phyloP scores from a whole-genome alignment of 2,113 vertebrate genomes.

The Tonatia bakeri region DNA sequence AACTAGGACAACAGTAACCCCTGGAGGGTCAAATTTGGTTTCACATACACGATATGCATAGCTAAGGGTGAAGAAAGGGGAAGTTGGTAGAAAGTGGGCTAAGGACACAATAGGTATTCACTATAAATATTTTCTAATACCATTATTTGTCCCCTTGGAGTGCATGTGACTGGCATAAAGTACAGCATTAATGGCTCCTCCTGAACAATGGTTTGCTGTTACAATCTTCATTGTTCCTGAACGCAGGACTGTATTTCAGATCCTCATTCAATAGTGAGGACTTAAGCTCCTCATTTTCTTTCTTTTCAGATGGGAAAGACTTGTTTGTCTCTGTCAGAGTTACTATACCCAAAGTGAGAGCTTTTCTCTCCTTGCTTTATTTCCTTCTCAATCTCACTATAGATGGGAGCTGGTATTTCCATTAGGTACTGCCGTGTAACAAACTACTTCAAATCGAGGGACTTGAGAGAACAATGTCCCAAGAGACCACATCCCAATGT shows the following conservation, averaged over 20 bases:
- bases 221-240: neutral
- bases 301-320: neutral
- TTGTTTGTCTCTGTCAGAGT: neutral
- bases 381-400: neutral
- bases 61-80: neutral
- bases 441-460: neutral
- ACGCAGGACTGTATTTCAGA: neutral
- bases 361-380: neutral
- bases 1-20: neutral
- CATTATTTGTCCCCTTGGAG: neutral
- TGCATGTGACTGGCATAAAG: neutral
- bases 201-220: neutral
- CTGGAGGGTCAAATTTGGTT: neutral
- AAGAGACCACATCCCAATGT: neutral
- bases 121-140: neutral
- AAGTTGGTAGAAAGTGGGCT: neutral
- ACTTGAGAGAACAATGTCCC: neutral
- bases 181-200: neutral
- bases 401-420: neutral
- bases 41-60: neutral
- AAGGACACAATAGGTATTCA: neutral
- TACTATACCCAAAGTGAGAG: neutral
- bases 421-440: neutral
- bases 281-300: neutral
- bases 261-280: neutral